Conservation (phyloP, 1,140 invertebrate species). For the Drosophila tristis region DNA sequence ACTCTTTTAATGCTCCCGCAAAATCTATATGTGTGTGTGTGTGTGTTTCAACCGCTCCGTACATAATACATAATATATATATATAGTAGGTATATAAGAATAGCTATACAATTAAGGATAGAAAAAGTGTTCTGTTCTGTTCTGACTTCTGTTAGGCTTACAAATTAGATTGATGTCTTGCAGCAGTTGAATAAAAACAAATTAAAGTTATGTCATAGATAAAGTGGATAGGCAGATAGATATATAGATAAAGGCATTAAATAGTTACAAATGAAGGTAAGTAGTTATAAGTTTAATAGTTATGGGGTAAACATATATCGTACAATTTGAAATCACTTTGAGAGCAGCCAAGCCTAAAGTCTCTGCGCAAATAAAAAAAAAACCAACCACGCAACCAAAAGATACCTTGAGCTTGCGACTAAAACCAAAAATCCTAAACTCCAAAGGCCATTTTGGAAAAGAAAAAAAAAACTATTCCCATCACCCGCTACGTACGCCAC, state of each 20-base stretch:
- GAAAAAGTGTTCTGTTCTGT: slow-evolving; percentile 53
- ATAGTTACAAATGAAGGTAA: slow-evolving; percentile 60
- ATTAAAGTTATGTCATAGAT: slow-evolving; percentile 36
- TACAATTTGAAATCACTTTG: slow-evolving; percentile 74
- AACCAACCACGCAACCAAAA: slow-evolving; percentile 20
- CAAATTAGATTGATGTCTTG: slow-evolving; percentile 67
- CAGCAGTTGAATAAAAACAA: slow-evolving; percentile 56
- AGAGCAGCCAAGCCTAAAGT: slow-evolving; percentile 52
- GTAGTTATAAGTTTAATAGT: slow-evolving; percentile 45
- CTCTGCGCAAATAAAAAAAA: slow-evolving; percentile 28
- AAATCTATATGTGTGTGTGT: slow-evolving; percentile 61
- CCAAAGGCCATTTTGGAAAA: slow-evolving; percentile 54
- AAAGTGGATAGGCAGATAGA: slow-evolving; percentile 4
- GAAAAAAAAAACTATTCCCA: slow-evolving; percentile 12
- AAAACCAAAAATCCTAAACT: slow-evolving; percentile 21
- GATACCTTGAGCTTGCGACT: slow-evolving; percentile 10
- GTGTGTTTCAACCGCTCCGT: slow-evolving; percentile 51
- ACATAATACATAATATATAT: slow-evolving; percentile 59
- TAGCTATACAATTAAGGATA: slow-evolving; percentile 78
- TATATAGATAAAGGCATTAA: slow-evolving; percentile 29
- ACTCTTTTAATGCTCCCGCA: slow-evolving; percentile 58
- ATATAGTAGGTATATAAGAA: slow-evolving; percentile 20
- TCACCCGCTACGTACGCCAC: background rate
- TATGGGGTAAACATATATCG: slow-evolving; percentile 61
- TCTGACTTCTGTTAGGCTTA: slow-evolving; percentile 59